phyloP scores from a whole-genome alignment of 2,797 vertebrate species.

The Cyprinella venusta region DNA sequence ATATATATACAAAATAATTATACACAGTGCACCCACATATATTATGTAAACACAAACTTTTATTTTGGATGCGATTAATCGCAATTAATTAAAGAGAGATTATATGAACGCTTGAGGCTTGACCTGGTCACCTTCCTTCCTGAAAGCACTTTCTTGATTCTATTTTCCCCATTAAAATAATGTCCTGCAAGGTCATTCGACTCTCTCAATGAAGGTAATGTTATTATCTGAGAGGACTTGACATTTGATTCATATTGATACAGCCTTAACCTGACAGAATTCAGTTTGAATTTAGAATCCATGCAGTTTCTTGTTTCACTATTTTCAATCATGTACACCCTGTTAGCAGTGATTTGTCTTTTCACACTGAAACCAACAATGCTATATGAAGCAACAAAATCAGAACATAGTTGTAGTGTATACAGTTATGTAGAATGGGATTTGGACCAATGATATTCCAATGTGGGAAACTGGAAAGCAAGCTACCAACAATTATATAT shows the following conservation, averaged over 20 bases:
- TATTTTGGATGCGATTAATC: no score
- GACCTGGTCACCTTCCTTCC: conserved; percentile 12
- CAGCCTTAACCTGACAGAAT: conserved; percentile 6
- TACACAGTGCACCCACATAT: no score
- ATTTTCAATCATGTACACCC: neutral
- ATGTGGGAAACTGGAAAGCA: neutral
- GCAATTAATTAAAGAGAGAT: no score
- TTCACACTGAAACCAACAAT: neutral
- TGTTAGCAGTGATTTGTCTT: neutral
- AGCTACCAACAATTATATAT: no score
- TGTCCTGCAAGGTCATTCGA: conserved; percentile 28
- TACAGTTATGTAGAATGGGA: neutral
- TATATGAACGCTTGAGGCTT: conserved; percentile 1
- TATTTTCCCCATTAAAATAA: neutral
- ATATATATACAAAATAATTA: no score
- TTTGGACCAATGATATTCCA: neutral
- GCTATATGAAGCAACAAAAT: neutral
- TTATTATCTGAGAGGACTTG: conserved; percentile 21
- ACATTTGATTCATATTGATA: conserved; percentile 38
- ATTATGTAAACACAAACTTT: no score
- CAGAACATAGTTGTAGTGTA: neutral
- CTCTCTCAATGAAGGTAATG: conserved; percentile 2
- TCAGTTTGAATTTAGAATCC: neutral
- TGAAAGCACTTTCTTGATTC: conserved; percentile 15
- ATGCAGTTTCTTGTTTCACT: neutral